Evolutionary conservation across 1,140 invertebrate species (phyloP).

Genomic region (Heliconius eleuchia): DNA sequence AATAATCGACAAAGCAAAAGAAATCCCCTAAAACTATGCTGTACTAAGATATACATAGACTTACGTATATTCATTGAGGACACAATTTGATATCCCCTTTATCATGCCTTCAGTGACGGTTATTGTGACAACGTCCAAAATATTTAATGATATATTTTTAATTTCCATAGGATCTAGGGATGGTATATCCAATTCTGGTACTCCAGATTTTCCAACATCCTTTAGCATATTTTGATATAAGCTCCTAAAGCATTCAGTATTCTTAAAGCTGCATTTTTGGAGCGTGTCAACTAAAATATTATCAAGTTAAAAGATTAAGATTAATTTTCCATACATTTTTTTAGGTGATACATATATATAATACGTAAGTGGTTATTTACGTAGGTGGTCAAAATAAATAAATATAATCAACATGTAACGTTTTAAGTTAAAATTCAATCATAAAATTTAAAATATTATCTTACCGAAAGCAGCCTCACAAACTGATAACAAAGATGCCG

Average conservation of each 20-base stretch:
- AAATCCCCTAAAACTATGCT: too few relatives aligned
- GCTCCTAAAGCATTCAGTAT: conserved; percentile 41
- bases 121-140: conserved; percentile 36
- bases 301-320: neutral
- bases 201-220: conserved; percentile 39
- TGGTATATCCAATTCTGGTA: conserved; percentile 44
- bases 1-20: too few relatives aligned
- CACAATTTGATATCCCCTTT: conserved; percentile 38
- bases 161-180: conserved; percentile 47
- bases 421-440: neutral
- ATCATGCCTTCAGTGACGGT: conserved; percentile 44
- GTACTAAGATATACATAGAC: neutral
- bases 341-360: too few relatives aligned
- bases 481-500: neutral
- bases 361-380: too few relatives aligned
- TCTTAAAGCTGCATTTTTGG: conserved; percentile 46
- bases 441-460: neutral
- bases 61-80: neutral
- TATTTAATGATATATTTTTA: conserved; percentile 36
- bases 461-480: neutral
- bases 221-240: conserved; percentile 35
- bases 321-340: too few relatives aligned
- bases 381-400: too few relatives aligned
- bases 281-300: conserved; percentile 49
- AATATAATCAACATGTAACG: neutral